phyloP scores from a whole-genome alignment of 2,888 invertebrate genomes.

The Taphrorychus bicolor region DNA sequence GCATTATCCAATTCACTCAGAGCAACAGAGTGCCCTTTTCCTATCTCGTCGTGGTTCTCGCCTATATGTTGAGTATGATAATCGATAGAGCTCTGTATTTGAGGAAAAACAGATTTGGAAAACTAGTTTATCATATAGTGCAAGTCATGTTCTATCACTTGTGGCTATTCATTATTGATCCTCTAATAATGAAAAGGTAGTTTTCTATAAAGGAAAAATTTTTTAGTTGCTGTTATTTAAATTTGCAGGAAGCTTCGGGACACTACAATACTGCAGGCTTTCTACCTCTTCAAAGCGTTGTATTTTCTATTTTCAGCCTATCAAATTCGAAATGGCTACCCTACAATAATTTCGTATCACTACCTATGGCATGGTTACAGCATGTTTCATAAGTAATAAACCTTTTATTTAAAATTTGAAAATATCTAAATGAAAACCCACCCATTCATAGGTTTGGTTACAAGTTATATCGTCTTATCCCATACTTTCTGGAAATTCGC shows the following conservation, averaged over 20 bases:
- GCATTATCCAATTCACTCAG: conserved; percentile 9
- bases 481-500: conserved; percentile 34
- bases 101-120: conserved; percentile 29
- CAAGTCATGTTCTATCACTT: conserved; percentile 24
- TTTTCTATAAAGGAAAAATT: too few relatives aligned
- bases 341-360: conserved; percentile 21
- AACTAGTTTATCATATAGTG: conserved; percentile 28
- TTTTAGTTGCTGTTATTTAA: too few relatives aligned
- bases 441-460: conserved; percentile 17
- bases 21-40: conserved; percentile 17
- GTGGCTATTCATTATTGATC: conserved; percentile 30
- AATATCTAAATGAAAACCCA: neutral
- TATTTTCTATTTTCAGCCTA: conserved; percentile 38
- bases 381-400: conserved; percentile 22
- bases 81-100: conserved; percentile 34
- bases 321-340: conserved; percentile 37
- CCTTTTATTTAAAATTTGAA: neutral
- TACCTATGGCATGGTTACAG: conserved; percentile 26
- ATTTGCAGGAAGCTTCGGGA: conserved; percentile 11
- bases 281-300: conserved; percentile 31
- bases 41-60: conserved; percentile 11
- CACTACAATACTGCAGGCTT: conserved; percentile 13
- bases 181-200: conserved; percentile 21
- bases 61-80: conserved; percentile 17
- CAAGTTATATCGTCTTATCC: conserved; percentile 18